Evolutionary conservation across 2,113 vertebrate genomes (phyloP).

Genomic region (Sorex araneus): DNA sequence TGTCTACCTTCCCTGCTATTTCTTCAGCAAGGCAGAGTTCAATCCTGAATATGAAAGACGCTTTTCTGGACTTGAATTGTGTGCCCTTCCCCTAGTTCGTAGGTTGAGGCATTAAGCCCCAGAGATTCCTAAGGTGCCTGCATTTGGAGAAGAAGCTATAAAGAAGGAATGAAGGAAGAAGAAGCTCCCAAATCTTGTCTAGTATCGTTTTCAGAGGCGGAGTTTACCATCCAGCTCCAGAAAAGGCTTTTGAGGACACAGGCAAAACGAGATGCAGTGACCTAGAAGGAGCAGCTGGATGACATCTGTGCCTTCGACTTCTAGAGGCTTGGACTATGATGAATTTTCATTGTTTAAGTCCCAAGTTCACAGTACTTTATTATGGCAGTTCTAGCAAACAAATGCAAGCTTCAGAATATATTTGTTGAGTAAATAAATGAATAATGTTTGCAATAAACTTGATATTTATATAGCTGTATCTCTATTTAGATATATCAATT

Average conservation of each 20-base stretch:
- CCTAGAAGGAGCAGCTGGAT: neutral
- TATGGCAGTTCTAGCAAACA: neutral
- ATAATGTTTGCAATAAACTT: neutral
- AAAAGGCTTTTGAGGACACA: no score
- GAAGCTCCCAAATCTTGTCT: neutral
- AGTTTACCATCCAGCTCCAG: neutral
- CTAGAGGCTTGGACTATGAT: neutral
- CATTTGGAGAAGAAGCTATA: neutral
- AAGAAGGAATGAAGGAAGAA: neutral
- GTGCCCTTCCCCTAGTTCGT: no score
- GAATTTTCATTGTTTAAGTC: neutral
- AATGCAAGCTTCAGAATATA: neutral
- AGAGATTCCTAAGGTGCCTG: neutral
- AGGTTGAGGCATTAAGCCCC: neutral
- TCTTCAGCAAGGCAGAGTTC: neutral
- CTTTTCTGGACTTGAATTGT: neutral
- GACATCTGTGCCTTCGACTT: neutral
- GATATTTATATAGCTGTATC: no score
- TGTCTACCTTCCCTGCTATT: neutral
- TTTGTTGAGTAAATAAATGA: neutral
- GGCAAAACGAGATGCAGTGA: no score
- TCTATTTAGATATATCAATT: no score
- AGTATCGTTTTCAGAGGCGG: neutral
- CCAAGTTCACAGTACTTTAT: neutral
- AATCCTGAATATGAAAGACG: neutral